Evolutionary conservation across 2,888 invertebrate species (phyloP).

Genomic region (Physocephala rufipes): DNA sequence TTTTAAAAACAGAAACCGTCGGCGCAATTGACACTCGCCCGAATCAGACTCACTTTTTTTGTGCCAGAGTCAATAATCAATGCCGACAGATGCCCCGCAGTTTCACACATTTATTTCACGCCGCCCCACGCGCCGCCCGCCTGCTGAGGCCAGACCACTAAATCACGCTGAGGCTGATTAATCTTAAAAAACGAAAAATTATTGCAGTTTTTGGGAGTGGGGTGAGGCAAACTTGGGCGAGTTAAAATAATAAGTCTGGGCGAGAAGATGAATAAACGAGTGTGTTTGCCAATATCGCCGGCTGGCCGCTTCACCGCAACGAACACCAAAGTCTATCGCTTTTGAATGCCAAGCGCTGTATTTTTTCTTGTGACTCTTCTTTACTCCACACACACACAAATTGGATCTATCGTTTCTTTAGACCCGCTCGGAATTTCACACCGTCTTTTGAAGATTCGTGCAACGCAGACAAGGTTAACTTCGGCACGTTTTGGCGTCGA

Average conservation of each 20-base stretch:
- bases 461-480: conserved; percentile 26
- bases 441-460: neutral
- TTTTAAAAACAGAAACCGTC: neutral
- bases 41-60: neutral
- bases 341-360: neutral
- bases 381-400: neutral
- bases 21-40: neutral
- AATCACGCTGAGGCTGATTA: conserved; percentile 2
- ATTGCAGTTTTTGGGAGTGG: neutral
- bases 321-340: no score
- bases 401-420: neutral
- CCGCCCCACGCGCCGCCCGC: conserved; percentile 9
- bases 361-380: neutral
- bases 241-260: conserved; percentile 8
- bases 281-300: neutral
- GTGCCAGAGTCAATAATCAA: neutral
- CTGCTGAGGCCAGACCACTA: conserved; percentile 1
- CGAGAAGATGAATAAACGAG: neutral
- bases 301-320: neutral
- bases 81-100: conserved; percentile 8
- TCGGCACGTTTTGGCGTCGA: conserved; percentile 21
- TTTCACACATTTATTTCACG: no score
- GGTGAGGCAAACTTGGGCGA: neutral
- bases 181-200: neutral
- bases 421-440: neutral